Evolutionary conservation across 1,140 invertebrate species (phyloP).

Genomic region (Lepeophtheirus salmonis): DNA sequence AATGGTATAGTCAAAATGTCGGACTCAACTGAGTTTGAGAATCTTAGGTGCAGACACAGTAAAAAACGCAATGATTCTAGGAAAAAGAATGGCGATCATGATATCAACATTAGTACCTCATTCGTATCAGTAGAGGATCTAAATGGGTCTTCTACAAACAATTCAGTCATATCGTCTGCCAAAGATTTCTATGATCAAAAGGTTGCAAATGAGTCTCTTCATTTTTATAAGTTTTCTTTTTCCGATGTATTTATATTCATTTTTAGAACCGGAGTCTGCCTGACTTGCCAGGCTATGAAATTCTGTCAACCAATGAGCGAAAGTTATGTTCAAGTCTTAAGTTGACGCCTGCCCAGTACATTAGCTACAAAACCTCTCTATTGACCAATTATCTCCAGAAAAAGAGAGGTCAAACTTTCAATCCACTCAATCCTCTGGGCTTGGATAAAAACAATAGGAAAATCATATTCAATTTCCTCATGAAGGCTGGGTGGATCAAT

Average conservation of each 20-base stretch:
- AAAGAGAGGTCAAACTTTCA: conserved; percentile 27
- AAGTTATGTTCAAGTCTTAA: conserved; percentile 8
- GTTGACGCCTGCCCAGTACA: conserved; percentile 12
- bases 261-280: background rate
- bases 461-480: conserved; percentile 26
- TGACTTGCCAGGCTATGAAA: conserved; percentile 13
- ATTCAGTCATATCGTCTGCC: background rate
- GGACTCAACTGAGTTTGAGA: conserved; percentile 4
- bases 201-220: background rate
- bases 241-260: background rate
- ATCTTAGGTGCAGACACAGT: background rate
- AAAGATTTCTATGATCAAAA: background rate
- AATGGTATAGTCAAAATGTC: conserved; percentile 12
- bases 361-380: conserved; percentile 17
- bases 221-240: background rate
- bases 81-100: no score
- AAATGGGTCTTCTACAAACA: no score
- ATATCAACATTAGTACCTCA: no score
- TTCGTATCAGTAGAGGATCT: no score
- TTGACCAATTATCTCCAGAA: conserved; percentile 28
- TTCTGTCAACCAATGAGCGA: conserved; percentile 13
- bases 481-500: conserved; percentile 29
- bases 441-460: conserved; percentile 18
- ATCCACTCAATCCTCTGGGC: conserved; percentile 19
- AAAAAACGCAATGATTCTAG: no score